Evolutionary conservation across 2,888 invertebrate genomes (phyloP).

Genomic region (Rhynchonema sp.): DNA sequence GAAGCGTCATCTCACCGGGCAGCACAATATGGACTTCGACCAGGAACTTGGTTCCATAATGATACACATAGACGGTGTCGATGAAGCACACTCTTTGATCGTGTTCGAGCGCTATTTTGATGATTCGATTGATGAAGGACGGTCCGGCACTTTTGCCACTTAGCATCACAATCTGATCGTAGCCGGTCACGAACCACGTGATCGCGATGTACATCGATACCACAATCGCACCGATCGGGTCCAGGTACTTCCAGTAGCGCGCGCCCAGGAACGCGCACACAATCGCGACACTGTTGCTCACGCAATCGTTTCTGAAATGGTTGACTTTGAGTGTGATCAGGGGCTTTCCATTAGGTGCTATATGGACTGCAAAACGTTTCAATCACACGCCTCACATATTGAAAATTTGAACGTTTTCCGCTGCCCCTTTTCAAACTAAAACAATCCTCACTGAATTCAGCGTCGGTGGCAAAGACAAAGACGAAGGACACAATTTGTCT

Average conservation of each 20-base stretch:
- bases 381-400: too few species aligned
- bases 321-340: too few species aligned
- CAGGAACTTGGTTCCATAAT: slow-evolving; percentile 33
- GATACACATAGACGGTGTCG: slow-evolving; percentile 37
- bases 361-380: too few species aligned
- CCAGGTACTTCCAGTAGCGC: slow-evolving; percentile 28
- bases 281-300: slow-evolving; percentile 34
- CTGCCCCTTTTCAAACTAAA: too few species aligned
- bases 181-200: slow-evolving; percentile 33
- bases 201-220: slow-evolving; percentile 33
- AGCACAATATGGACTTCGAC: slow-evolving; percentile 32
- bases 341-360: too few species aligned
- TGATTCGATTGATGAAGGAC: slow-evolving; percentile 27
- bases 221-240: slow-evolving; percentile 35
- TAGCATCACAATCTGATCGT: slow-evolving; percentile 13
- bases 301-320: slow-evolving; percentile 36
- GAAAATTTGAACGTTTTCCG: too few species aligned
- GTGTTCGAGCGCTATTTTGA: slow-evolving; percentile 26
- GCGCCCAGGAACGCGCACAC: slow-evolving; percentile 30
- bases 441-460: too few species aligned
- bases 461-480: too few species aligned
- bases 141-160: slow-evolving; percentile 22
- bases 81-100: slow-evolving; percentile 22
- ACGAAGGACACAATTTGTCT: too few species aligned
- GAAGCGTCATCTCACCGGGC: slow-evolving; percentile 31